phyloP scores from a whole-genome alignment of 92 coral and sea anemone species.

The Plumapathes pennacea region DNA sequence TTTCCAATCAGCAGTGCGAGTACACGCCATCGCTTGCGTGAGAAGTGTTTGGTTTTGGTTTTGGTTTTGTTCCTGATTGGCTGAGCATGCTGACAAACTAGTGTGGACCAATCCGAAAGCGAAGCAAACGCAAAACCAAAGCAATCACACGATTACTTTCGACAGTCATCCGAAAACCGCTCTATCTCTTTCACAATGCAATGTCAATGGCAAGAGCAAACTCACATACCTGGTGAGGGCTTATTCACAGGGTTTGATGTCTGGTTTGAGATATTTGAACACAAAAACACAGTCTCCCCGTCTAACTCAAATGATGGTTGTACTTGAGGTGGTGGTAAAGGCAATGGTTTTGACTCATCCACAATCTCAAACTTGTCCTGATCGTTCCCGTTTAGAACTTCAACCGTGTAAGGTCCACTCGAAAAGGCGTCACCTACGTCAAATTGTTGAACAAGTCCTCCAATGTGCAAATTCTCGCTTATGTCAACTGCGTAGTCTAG shows the following conservation, averaged over 20 bases:
- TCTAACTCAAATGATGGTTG: constrained; percentile 65
- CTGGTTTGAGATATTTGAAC: constrained; percentile 71
- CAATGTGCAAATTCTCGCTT: constrained; percentile 61
- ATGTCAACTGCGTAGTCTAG: constrained; percentile 65
- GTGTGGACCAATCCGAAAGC: no score
- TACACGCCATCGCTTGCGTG: no score
- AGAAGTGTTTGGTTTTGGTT: no score
- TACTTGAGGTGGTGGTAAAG: constrained; percentile 67
- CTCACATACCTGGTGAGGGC: constrained; percentile 60
- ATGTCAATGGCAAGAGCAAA: no score
- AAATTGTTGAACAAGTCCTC: constrained; percentile 69
- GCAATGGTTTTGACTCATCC: constrained; percentile 57
- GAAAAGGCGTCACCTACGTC: constrained; percentile 76
- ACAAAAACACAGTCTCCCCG: constrained; percentile 63
- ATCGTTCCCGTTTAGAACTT: constrained; percentile 74
- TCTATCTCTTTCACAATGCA: no score
- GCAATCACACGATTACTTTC: no score
- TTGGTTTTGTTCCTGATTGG: no score
- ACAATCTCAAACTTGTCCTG: constrained; percentile 73
- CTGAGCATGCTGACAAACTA: no score
- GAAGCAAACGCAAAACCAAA: no score
- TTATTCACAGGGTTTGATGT: constrained; percentile 67
- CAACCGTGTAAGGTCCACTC: constrained; percentile 75
- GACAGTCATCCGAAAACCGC: no score
- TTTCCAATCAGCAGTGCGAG: no score